Conservation (phyloP, 2,113 vertebrate genomes). For the Chaetodon auriga region DNA sequence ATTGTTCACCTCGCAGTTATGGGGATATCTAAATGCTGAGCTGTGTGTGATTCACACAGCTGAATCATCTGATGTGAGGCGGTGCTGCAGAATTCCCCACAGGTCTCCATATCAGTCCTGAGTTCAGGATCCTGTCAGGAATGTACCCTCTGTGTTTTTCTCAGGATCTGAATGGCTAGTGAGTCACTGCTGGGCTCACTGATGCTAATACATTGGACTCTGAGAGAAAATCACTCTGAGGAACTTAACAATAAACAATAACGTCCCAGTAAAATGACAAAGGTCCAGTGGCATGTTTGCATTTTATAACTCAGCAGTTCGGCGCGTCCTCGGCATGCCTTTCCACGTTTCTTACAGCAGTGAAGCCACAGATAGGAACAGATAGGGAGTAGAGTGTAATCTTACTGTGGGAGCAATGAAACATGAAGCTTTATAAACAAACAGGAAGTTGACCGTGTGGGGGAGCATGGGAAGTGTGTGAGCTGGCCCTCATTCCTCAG, state of each 20-base stretch:
- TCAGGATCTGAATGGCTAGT: constrained; percentile 59
- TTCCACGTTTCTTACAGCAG: constrained; percentile 25
- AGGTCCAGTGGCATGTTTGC: constrained; percentile 16
- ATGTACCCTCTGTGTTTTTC: constrained; percentile 59
- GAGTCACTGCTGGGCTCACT: constrained; percentile 57
- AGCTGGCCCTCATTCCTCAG: constrained; percentile 54
- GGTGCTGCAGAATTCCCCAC: constrained; percentile 25
- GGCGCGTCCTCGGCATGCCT: constrained; percentile 13
- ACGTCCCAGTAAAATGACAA: constrained; percentile 26
- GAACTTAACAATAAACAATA: constrained; percentile 67
- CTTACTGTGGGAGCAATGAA: constrained; percentile 58
- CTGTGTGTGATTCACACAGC: constrained; percentile 43
- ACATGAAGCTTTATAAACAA: constrained; percentile 67
- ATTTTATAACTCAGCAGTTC: constrained; percentile 19
- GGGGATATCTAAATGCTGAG: constrained; percentile 14
- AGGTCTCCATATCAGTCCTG: constrained; percentile 20
- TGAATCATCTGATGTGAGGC: constrained; percentile 48
- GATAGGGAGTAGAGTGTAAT: constrained; percentile 8
- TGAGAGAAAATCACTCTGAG: constrained; percentile 36
- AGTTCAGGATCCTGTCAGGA: constrained; percentile 40
- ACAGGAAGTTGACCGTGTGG: constrained; percentile 72
- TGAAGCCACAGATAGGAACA: constrained; percentile 5
- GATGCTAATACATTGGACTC: constrained; percentile 36
- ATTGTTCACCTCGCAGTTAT: background rate
- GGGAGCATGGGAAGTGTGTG: constrained; percentile 72